phyloP scores from a whole-genome alignment of 2,113 vertebrate genomes.

The Poeciliopsis turrubarensis region DNA sequence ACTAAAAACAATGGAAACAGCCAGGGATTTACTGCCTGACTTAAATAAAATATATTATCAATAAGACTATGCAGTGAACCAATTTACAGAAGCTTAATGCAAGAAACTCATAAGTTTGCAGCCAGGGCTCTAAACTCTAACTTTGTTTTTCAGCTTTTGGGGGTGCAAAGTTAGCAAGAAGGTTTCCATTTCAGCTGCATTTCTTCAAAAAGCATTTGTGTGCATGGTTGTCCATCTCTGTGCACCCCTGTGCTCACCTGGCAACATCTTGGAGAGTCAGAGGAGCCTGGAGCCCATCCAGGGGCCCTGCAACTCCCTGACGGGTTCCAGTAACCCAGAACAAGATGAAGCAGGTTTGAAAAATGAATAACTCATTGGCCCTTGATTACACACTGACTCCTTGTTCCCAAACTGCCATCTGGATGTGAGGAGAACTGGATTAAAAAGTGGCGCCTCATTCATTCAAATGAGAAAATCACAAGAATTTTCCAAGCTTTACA shows the following conservation, averaged over 20 bases:
- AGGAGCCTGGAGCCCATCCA: not conserved
- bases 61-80: not conserved
- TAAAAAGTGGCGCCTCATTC: not conserved
- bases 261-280: not conserved
- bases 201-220: not conserved
- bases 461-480: not conserved
- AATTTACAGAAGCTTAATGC: not conserved
- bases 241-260: not conserved
- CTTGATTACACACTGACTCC: not conserved
- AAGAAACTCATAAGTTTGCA: not conserved
- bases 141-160: not conserved
- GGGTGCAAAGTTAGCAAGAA: not conserved
- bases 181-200: not conserved
- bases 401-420: not conserved
- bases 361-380: not conserved
- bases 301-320: not conserved
- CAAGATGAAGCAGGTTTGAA: not conserved
- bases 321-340: not conserved
- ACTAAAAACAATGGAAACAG: not conserved
- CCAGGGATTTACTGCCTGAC: constrained; percentile 21
- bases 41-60: constrained; percentile 1
- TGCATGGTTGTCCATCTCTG: not conserved
- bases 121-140: not conserved
- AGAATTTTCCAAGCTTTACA: not conserved
- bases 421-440: not conserved